Conservation (phyloP, 2,888 invertebrate species). For the Leptinotarsa haldemani region DNA sequence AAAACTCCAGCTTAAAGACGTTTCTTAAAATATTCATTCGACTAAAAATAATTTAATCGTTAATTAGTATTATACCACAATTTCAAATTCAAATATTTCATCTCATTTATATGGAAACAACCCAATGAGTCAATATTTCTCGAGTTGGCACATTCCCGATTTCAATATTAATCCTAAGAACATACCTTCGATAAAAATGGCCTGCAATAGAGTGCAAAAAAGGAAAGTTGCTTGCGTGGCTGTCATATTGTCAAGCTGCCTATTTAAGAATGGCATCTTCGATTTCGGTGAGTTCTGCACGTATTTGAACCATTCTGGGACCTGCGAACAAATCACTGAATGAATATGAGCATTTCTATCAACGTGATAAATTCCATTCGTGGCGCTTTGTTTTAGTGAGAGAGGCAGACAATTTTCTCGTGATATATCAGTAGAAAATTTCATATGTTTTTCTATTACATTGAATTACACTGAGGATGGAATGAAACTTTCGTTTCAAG, state of each 20-base stretch:
- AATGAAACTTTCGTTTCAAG: no score
- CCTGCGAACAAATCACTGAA: conserved; percentile 57
- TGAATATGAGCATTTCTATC: conserved; percentile 50
- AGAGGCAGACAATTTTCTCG: neutral
- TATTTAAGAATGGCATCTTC: conserved; percentile 61
- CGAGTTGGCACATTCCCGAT: neutral
- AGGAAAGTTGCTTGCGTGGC: conserved; percentile 60
- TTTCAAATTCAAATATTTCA: neutral
- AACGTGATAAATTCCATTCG: conserved; percentile 51
- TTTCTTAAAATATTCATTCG: neutral
- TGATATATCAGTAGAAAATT: neutral
- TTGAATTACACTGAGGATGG: no score
- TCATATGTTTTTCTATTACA: no score
- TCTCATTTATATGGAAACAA: neutral
- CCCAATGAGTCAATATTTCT: neutral
- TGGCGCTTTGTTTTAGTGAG: conserved; percentile 49
- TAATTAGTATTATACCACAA: neutral
- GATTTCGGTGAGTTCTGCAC: conserved; percentile 59
- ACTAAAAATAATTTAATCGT: no score
- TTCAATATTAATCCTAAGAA: neutral
- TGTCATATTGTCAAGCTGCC: conserved; percentile 59
- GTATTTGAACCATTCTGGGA: conserved; percentile 62
- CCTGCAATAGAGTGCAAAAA: conserved; percentile 60
- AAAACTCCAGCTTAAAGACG: no score
- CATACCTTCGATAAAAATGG: conserved; percentile 58